Base-by-base conservation (phyloP, 1,140 invertebrate genomes). In the Aphaenogaster ashmeadi region DNA sequence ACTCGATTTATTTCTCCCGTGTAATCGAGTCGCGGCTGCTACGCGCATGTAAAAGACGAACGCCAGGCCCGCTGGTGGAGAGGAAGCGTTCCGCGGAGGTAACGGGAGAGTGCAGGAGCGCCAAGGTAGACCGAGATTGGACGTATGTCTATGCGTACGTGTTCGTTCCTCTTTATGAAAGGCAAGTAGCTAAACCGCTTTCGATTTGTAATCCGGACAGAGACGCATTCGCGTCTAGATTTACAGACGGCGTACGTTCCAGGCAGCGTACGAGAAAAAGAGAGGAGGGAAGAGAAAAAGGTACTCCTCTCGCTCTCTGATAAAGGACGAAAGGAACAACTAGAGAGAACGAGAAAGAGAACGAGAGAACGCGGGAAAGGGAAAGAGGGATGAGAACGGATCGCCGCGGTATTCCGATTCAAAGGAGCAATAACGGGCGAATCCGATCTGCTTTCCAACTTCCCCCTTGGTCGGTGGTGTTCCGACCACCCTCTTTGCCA, bases 131-230 rank as follows among this genome's bases (percentile, higher is more conserved):
- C 80, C 67, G 72, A 88, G 89, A 88, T 90, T 87, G 89, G 79
- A 74, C 58, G 89, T 83, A 87, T 91, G 74, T 80, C 75, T 44
- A 74, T 83, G 87, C 84, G 88, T 91, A 91, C 87, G 86, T 90
- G 74, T 80, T 90, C 83, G 88, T 88, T 92, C 66, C 88, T 88
- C 89, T 93, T 93, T 93, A 93, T 93, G 91, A 93, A 93, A 93
- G 91, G 89, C 93, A 91, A 93, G 93, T 88, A 91, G 88, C 91
- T 93, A 92, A 93, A 93, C 93, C 87, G 92, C 93, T 93, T 93
- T 93, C 92, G 93, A 93, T 93, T 93, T 93, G 92, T 93, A 94
- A 94, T 93, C 92, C 89, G 75, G 93, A 93, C 93, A 92, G 90
- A 92, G 91, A 93, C 90, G 91, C 92, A 93, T 93, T 92, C 90